Evolutionary conservation across 2,113 vertebrate species (phyloP), one percentile per base, ranked within the genome.

Genomic region (Sapajus apella): DNA sequence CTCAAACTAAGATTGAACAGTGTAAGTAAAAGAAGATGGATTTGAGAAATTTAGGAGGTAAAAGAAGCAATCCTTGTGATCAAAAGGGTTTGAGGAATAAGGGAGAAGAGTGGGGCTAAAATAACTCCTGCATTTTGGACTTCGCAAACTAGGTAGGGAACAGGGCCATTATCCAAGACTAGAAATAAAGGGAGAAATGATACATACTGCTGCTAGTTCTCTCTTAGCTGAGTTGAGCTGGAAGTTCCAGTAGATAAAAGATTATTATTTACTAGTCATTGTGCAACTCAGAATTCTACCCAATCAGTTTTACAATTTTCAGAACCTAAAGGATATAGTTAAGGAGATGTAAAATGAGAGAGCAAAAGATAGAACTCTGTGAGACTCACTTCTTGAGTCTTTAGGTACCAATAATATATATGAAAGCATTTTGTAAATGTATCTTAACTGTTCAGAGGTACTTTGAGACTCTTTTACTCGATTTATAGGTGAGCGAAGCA

Each of bases 401-500:
- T 90, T 80, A 91, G 56, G 37, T 2, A 83, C 7, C 55, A 79
- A 1, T 37, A 90, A 66, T 47, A 43, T 70, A 52, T 89, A 17
- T 50, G 43, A 80, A 90, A 91, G 23, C 3, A 45, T 87, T 84
- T 97, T 97, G 5, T 87, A 86, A 81, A 47, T 85, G 9, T 95
- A 61, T 73, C 21, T 68, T 56, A 61, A 17, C 56, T 88, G 8
- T 91, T 95, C 16, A 76, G 82, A 79, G n/a, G 47, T 79, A 86
- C 81, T 85, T 70, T 94, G 50, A 96, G 55, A 14, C 18, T 96
- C 35, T 95, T 90, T 97, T 96, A 30, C 72, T 97, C 97, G 32
- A 58, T 96, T 96, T 70, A 55, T 85, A 99, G 99, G 99, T 99
- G 98, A 99, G 99, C 3, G 99, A 99, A 99, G 99, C 99, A 8